Conservation (phyloP, 2,888 invertebrate species). For the Archips xylosteana region DNA sequence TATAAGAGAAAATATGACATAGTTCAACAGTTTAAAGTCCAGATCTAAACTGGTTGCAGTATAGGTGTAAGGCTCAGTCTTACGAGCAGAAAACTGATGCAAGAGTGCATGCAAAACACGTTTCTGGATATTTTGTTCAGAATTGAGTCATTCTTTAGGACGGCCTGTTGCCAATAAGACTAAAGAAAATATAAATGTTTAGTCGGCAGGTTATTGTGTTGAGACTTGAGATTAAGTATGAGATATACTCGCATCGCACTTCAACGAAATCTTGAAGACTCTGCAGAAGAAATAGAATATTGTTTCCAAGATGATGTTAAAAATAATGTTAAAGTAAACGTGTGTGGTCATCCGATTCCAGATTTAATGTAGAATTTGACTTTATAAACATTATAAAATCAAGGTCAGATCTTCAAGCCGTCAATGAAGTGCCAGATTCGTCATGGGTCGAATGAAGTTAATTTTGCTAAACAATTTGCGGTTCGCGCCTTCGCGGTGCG, state of each 20-base stretch:
- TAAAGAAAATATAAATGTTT: not conserved
- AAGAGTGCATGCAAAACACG: slow-evolving; percentile 36
- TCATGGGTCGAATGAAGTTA: not conserved
- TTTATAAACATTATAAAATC: slow-evolving; percentile 7
- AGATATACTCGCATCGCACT: not conserved
- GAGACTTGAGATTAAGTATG: not conserved
- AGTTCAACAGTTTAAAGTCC: slow-evolving; percentile 8
- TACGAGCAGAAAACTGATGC: slow-evolving; percentile 31
- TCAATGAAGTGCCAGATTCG: not conserved
- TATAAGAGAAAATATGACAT: slow-evolving; percentile 17
- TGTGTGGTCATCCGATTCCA: not conserved
- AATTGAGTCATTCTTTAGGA: slow-evolving; percentile 17
- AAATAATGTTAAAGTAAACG: not conserved
- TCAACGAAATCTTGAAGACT: not conserved
- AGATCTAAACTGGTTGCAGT: slow-evolving; percentile 5
- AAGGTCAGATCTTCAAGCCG: slow-evolving; percentile 23
- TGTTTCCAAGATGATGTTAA: not conserved
- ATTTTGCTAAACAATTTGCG: slow-evolving; percentile 23
- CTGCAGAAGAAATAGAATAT: not conserved
- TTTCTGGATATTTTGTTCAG: slow-evolving; percentile 23
- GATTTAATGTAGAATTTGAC: not conserved
- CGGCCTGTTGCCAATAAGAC: not conserved
- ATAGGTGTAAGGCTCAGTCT: slow-evolving; percentile 9
- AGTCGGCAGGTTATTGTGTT: not conserved
- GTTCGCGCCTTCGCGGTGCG: slow-evolving; percentile 19